Base-by-base conservation (phyloP, 2,113 vertebrate species). In the Thalassoma bifasciatum region DNA sequence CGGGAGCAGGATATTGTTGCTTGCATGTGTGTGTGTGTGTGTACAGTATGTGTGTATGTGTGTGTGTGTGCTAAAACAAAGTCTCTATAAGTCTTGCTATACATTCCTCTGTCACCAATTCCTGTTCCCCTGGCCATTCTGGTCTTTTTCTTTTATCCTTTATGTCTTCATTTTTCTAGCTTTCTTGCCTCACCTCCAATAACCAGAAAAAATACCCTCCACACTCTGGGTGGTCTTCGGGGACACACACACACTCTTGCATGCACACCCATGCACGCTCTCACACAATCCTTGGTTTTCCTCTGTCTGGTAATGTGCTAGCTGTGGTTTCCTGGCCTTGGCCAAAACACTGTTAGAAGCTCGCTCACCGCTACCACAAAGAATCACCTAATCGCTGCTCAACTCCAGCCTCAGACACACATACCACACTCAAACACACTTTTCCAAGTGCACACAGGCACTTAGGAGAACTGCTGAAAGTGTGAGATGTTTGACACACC, bases 151-250 rank as follows among this genome's bases (percentile, higher is more conserved):
- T 53, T 72, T 66, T 59, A 72, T 81, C 62, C 21, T 72, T 56
- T 49, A 24, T 71, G n/a, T 63, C 49, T 75, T 37, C 36, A 66
- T 80, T 78, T 75, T 84, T 77, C 23, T 82, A 69, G 68, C 72
- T 78, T 24, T 85, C 60, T 72, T 77, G 74, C 78, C 79, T 88
- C 72, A 84, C 73, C 76, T 86, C 68, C 78, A 58, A 79, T 82
- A 79, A 63, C 47, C 75, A 61, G 38, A 87, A 78, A 78, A 72
- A 74, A 77, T 75, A 57, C 57, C 59, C 82, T 77, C 75, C 53
- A 69, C 83, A 78, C 37, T 89, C 88, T 94, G 94, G 93, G 94
- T 95, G 93, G 94, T 95, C 94, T 83, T 81, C 60, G 59, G 67
- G 40, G 34, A 63, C 60, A 63, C 70, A 53, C 59, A 75, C 79